Base-by-base conservation (phyloP, 2,888 invertebrate species). In the Dendrolimus pini region DNA sequence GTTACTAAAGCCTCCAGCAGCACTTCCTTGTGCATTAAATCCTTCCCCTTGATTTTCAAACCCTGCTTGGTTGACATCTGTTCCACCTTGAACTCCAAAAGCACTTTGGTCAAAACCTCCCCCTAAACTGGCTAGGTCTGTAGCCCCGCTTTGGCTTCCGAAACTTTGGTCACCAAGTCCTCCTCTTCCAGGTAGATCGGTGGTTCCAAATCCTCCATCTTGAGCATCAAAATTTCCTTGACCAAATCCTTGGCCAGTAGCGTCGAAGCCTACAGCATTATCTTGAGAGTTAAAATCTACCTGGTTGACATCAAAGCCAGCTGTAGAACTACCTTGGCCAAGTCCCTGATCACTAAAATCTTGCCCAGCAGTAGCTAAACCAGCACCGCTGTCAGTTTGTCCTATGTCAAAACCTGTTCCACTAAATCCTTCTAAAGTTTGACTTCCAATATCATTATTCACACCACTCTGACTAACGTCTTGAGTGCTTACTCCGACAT, bases 81-180 rank as follows among this genome's bases (percentile, higher is more conserved):
- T 55, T 0, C 65, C 65, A 12, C 47, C 12, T 47, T 47, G 47
- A 9, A 47, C 47, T 47, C 47, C 47, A 47, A 47, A 47, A 47
- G 52, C 14, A 0, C 68, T 70, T 55, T 67, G 65, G 0, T 41
- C 64, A 0, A 59, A 55, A 1, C 67, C 70, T n/a, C 58, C 55
- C 0, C 71, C 72, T 52, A 66, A 66, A 55, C 42, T 57, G 1
- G 66, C 56, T 7, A 53, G 59, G 56, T 58, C 53, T 1, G 63
- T 65, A 47, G 56, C 58, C 3, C 65, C 65, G 30, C 30, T 30
- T 30, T 30, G 30, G 30, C 30, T 30, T 30, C 30, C 30, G 30
- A 30, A 30, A 30, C 30, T 30, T 55, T 59, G 61, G 1, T 60
- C 42, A 9, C 55, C 65, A 14, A 62, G 58, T 9, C 68, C 68